These are phyloP conservation scores for Ganaspis brasiliensis DNA, from an alignment of 2,888 invertebrate genomes.

Conservation along the genomic window DNA sequence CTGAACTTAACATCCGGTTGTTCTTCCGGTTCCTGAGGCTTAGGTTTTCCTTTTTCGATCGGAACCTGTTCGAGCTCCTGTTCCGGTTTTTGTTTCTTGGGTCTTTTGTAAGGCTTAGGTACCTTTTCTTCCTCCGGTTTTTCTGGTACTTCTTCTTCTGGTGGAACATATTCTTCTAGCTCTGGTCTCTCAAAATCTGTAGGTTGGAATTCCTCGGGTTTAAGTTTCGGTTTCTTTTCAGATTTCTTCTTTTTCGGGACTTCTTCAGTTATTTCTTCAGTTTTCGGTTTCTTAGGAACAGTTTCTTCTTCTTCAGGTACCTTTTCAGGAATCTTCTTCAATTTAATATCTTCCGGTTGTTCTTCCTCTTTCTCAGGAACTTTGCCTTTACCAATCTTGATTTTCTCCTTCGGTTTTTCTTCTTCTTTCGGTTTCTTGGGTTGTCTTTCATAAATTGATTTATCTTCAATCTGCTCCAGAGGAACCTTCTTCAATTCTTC, in stretches of 20 bases:
- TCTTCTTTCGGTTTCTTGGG: conserved; percentile 75
- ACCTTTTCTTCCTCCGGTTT: conserved; percentile 72
- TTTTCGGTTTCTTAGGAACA: conserved; percentile 67
- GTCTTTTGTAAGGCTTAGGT: conserved; percentile 70
- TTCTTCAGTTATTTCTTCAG: conserved; percentile 69
- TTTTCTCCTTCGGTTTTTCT: conserved; percentile 70
- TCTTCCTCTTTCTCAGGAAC: conserved; percentile 71
- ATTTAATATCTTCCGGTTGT: conserved; percentile 73
- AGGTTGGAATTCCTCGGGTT: conserved; percentile 74
- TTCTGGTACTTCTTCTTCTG: conserved; percentile 71
- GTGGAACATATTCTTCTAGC: conserved; percentile 76
- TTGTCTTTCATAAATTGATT: conserved; percentile 74
- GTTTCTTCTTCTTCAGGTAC: conserved; percentile 73
- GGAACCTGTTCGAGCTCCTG: conserved; percentile 76
- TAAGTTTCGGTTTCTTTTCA: conserved; percentile 67
- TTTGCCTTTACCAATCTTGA: conserved; percentile 76
- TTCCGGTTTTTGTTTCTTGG: conserved; percentile 73
- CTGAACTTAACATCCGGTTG: conserved; percentile 79
- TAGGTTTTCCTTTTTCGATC: conserved; percentile 77
- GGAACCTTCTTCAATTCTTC: conserved; percentile 78
- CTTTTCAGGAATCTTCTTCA: conserved; percentile 77
- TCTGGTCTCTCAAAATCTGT: conserved; percentile 76
- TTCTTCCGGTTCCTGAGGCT: conserved; percentile 79
- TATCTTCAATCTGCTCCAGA: conserved; percentile 77
- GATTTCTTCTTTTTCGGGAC: conserved; percentile 68